Evolutionary conservation across 2,113 vertebrate species (phyloP).

Genomic region (Agapornis roseicollis): DNA sequence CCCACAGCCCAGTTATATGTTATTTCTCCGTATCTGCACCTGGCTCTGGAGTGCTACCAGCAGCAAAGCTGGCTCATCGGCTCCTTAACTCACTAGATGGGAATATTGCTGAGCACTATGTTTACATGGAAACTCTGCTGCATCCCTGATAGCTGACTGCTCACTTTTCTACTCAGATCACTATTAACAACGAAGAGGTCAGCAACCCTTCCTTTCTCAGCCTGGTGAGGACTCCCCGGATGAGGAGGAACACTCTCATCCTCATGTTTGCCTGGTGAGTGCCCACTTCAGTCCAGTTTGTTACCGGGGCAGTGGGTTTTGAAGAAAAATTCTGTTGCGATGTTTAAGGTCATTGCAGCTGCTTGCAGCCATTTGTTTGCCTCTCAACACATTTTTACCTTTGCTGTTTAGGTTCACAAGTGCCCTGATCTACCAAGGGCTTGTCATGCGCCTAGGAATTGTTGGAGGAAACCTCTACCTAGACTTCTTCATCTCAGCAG

Average conservation of each 20-base stretch:
- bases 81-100: background rate
- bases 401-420: conserved; percentile 85
- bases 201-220: conserved; percentile 82
- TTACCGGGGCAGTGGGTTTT: background rate
- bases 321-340: background rate
- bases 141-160: background rate
- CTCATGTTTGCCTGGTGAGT: conserved; percentile 93
- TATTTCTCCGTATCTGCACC: background rate
- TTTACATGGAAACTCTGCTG: background rate
- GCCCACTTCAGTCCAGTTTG: background rate
- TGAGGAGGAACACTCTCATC: conserved; percentile 90
- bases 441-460: conserved; percentile 92
- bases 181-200: conserved; percentile 74
- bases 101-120: background rate
- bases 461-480: conserved; percentile 86
- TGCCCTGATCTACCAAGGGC: conserved; percentile 90
- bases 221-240: conserved; percentile 85
- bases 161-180: conserved; percentile 71
- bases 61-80: background rate
- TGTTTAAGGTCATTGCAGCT: background rate
- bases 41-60: background rate
- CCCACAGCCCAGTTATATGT: background rate
- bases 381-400: background rate
- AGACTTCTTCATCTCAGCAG: conserved; percentile 87
- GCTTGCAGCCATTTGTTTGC: background rate